Base-by-base conservation (phyloP, 2,113 vertebrate species). In the Otus sunia region DNA sequence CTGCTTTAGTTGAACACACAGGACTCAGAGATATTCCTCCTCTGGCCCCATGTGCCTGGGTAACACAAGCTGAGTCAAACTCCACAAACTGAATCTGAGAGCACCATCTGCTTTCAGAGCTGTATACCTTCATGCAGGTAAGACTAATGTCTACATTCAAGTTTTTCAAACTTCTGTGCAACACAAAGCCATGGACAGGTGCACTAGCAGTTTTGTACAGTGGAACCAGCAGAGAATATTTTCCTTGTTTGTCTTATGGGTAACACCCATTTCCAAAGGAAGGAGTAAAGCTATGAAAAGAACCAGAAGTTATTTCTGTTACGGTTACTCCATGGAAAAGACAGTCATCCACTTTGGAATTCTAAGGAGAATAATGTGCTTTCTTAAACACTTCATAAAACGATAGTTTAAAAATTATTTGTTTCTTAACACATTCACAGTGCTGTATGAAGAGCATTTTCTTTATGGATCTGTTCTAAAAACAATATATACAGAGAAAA, bases 381-480 rank as follows among this genome's bases (percentile, higher is more conserved):
- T 87, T 62, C 39, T 71, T 79, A 79, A 96, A 84, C 5, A 60
- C 13, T 68, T 88, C 6, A 26, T 32, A 56, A 71, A 80, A 84
- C 58, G 69, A 52, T 25, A 75, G 64, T 58, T 74, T 29, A 58
- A 64, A 85, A 91, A 87, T 60, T 45, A 89, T 14, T 41, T 74
- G 23, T 32, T 83, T 91, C 73, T 82, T 96, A 95, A 91, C 36
- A 83, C 22, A 59, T 77, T 94, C 41, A 82, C 49, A 49, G 2
- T 4, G 49, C 39, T 10, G 3, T 18, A 53, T 15, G 26, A 74
- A 41, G 20, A 90, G 43, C 20, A 45, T n/a, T 43, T 88, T 82
- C 80, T 93, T 63, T 82, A 96, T 25, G 37, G 71, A 78, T 72
- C 71, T 92, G 25, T 74, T 92, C 75, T 72, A 89, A 60, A 97